Evolutionary conservation across 2,113 vertebrate species (phyloP).

Genomic region (Pomatostomus ruficeps): DNA sequence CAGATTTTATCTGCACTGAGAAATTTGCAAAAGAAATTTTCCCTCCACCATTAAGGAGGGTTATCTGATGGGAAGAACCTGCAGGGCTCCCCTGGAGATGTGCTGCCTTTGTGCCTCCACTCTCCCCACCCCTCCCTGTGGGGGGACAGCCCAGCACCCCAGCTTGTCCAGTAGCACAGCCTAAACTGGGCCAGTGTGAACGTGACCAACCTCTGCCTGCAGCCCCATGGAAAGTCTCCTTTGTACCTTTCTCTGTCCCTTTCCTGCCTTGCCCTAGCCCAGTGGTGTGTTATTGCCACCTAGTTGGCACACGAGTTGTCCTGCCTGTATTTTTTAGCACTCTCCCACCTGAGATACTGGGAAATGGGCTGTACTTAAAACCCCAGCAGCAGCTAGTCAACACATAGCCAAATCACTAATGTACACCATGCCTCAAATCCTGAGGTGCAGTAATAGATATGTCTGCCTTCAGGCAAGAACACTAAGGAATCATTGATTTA

Average conservation of each 20-base stretch:
- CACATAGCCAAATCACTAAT: not conserved
- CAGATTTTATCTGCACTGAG: constrained; percentile 13
- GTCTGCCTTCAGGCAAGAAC: not conserved
- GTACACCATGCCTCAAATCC: not conserved
- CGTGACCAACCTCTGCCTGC: not conserved
- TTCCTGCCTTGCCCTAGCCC: not conserved
- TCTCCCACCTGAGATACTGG: not conserved
- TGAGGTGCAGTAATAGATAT: not conserved
- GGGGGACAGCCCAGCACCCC: not conserved
- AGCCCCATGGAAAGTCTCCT: not conserved
- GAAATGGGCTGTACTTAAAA: not conserved
- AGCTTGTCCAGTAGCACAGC: not conserved
- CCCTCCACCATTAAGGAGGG: not conserved
- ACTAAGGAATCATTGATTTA: not conserved
- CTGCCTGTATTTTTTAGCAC: not conserved
- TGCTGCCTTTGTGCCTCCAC: not conserved
- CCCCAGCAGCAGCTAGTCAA: not conserved
- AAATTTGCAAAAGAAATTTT: constrained; percentile 7
- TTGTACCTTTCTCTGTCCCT: not conserved
- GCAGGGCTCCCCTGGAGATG: not conserved
- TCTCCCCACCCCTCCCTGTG: not conserved
- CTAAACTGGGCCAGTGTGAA: not conserved
- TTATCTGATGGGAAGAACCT: not conserved
- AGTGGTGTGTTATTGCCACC: not conserved
- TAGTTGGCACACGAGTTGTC: not conserved